These are phyloP conservation scores for Netelia melanura DNA, from an alignment of 2,888 invertebrate genomes.

Conservation along the genomic window DNA sequence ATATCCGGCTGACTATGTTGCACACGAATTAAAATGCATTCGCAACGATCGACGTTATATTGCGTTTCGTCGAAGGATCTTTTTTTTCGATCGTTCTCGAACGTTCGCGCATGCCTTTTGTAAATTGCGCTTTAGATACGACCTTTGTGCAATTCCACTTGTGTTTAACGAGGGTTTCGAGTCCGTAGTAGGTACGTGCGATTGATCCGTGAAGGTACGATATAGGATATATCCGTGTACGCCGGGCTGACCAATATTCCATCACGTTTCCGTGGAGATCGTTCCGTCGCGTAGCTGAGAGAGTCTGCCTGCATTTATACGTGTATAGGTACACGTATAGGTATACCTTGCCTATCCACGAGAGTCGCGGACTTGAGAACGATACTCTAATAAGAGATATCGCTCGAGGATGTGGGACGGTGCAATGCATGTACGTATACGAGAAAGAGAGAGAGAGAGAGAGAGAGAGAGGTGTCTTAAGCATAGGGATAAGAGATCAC, in stretches of 20 bases:
- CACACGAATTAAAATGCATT: too few relatives aligned
- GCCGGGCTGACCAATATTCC: background rate
- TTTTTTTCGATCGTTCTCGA: too few relatives aligned
- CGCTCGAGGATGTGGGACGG: slow-evolving; percentile 55
- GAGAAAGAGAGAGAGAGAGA: background rate
- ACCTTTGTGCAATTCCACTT: background rate
- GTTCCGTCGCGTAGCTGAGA: slow-evolving; percentile 47
- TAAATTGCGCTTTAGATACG: too few relatives aligned
- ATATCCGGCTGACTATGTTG: too few relatives aligned
- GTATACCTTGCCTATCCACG: slow-evolving; percentile 21
- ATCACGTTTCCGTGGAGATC: slow-evolving; percentile 35
- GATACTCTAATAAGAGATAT: slow-evolving; percentile 50
- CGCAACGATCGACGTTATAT: too few relatives aligned
- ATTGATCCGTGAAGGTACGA: slow-evolving; percentile 26
- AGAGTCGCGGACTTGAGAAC: slow-evolving; percentile 17
- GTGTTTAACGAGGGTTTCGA: slow-evolving; percentile 23
- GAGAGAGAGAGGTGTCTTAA: slow-evolving; percentile 6
- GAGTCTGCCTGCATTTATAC: background rate
- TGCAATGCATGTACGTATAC: slow-evolving; percentile 15
- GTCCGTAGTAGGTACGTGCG: slow-evolving; percentile 12
- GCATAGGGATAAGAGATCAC: slow-evolving; percentile 35
- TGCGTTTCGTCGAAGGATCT: too few relatives aligned
- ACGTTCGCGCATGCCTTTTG: too few relatives aligned
- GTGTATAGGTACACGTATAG: background rate
- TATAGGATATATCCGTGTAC: background rate